These are phyloP conservation scores for Ceryle rudis DNA, from an alignment of 2,797 vertebrate genomes.

Conservation along the genomic window DNA sequence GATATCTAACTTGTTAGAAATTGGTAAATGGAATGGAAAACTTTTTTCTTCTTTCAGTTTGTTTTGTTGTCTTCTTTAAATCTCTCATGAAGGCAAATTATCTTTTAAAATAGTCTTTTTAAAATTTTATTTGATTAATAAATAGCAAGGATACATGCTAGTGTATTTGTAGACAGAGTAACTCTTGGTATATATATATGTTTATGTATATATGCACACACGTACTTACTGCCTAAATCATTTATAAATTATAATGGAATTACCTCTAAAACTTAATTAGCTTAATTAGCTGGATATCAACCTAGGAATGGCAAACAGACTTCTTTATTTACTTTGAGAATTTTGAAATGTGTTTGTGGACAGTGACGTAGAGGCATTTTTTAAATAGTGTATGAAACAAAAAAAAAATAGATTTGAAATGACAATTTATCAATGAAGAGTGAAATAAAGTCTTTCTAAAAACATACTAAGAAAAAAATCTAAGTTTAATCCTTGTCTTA, in stretches of 20 bases:
- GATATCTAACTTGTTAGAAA: constrained; percentile 60
- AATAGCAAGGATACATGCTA: not conserved
- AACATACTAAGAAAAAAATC: not conserved
- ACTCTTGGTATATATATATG: not conserved
- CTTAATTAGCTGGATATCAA: constrained; percentile 31
- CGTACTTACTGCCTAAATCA: not conserved
- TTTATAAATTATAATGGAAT: not conserved
- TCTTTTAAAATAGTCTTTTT: not conserved
- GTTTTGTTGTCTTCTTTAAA: constrained; percentile 11
- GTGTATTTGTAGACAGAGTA: constrained; percentile 22
- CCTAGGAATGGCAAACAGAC: constrained; percentile 31
- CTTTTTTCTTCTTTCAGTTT: constrained; percentile 21
- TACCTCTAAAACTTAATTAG: not conserved
- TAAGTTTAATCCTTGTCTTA: not conserved
- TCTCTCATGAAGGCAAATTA: not conserved
- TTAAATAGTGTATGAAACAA: not conserved
- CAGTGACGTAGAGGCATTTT: not conserved
- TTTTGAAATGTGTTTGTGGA: constrained; percentile 36
- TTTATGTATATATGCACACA: constrained; percentile 65
- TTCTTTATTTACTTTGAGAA: constrained; percentile 14
- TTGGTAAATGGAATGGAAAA: constrained; percentile 38
- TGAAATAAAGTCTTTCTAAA: not conserved
- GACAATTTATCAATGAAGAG: not conserved
- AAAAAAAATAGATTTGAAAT: not conserved
- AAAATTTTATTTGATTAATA: not conserved